These are phyloP conservation scores for Corythaixoides concolor DNA, from an alignment of 2,113 vertebrate genomes.

Conservation along the genomic window DNA sequence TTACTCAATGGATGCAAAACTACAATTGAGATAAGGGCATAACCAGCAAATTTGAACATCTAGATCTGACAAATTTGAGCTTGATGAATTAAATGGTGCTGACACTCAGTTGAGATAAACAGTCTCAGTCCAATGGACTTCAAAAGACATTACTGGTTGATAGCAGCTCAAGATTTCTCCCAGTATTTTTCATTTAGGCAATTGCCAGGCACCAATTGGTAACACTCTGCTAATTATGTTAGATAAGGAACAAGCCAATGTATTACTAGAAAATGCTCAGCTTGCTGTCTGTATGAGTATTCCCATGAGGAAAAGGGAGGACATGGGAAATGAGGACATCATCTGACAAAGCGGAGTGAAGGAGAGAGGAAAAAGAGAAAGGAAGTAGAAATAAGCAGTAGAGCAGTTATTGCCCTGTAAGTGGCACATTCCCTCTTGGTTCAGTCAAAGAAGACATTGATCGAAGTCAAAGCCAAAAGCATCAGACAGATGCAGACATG, in stretches of 20 bases:
- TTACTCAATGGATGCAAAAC: background rate
- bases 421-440: background rate
- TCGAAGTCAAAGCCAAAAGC: background rate
- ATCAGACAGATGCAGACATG: background rate
- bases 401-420: background rate
- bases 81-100: background rate
- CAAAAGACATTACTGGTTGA: background rate
- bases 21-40: background rate
- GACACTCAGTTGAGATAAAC: background rate
- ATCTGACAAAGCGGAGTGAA: background rate
- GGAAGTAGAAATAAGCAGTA: background rate
- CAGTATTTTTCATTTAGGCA: background rate
- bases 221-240: background rate
- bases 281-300: background rate
- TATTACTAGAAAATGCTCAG: background rate
- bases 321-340: background rate
- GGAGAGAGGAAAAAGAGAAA: background rate
- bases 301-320: background rate
- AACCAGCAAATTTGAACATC: background rate
- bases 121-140: background rate
- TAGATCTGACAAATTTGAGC: background rate
- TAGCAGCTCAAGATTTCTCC: background rate
- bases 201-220: background rate
- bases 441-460: background rate
- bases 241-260: background rate